Conservation (phyloP, 2,113 vertebrate species). For the Anseranas semipalmata region DNA sequence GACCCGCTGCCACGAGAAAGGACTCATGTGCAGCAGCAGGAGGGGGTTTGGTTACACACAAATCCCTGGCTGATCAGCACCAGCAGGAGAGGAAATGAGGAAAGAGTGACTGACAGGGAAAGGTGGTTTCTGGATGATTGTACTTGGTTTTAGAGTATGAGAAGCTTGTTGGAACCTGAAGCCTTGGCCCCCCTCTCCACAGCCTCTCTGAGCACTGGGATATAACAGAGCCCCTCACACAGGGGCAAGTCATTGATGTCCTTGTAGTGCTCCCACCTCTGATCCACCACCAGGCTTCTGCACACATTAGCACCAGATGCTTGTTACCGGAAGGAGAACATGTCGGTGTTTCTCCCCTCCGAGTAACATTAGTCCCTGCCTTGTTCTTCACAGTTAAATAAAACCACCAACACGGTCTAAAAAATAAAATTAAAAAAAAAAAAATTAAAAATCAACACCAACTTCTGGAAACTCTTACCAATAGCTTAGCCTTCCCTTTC, state of each 20-base stretch:
- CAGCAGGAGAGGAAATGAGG: conserved; percentile 68
- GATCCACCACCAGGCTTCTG: not conserved
- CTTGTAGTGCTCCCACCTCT: not conserved
- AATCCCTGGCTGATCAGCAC: conserved; percentile 70
- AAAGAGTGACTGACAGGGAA: conserved; percentile 58
- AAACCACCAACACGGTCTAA: conserved; percentile 49
- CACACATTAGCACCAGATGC: conserved; percentile 58
- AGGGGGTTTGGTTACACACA: conserved; percentile 64
- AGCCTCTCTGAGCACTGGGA: conserved; percentile 18
- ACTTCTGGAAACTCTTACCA: conserved; percentile 74
- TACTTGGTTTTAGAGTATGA: conserved; percentile 39
- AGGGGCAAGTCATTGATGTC: not conserved
- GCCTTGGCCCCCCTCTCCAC: not conserved
- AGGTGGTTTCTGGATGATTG: conserved; percentile 46
- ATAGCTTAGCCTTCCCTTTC: conserved; percentile 68
- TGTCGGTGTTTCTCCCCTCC: not conserved
- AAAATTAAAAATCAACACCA: conserved; percentile 58
- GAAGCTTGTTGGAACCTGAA: conserved; percentile 2
- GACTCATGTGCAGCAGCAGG: conserved; percentile 44
- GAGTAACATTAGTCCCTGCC: not conserved
- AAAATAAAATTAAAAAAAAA: not conserved
- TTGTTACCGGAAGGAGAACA: conserved; percentile 2
- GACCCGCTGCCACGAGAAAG: not conserved
- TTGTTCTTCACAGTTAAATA: conserved; percentile 39
- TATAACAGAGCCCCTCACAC: not conserved